Conservation (phyloP, 2,888 invertebrate genomes). For the Amorpha juglandis region DNA sequence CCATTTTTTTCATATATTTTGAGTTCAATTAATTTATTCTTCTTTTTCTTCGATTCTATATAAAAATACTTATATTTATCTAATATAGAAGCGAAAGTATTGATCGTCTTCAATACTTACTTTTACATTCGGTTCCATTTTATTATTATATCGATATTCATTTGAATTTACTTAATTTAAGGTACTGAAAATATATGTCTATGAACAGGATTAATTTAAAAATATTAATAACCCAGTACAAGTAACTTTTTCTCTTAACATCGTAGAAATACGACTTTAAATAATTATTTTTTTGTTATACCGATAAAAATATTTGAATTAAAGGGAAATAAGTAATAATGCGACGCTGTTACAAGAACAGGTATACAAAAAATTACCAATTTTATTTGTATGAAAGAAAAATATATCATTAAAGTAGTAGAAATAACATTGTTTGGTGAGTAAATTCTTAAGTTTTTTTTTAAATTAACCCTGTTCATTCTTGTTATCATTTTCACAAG, state of each 20-base stretch:
- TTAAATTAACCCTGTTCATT: background rate
- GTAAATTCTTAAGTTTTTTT: too few species aligned
- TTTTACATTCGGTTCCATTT: background rate
- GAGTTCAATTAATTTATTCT: constrained; percentile 24
- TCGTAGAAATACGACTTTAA: too few species aligned
- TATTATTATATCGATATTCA: background rate
- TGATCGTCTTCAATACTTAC: background rate
- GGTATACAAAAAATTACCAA: too few species aligned
- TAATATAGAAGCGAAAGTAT: background rate
- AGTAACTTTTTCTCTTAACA: too few species aligned
- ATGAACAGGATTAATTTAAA: background rate
- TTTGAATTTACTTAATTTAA: background rate
- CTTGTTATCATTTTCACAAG: background rate
- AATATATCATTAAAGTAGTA: too few species aligned
- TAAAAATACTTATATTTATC: background rate
- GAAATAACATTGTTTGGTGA: too few species aligned
- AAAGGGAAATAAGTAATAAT: too few species aligned
- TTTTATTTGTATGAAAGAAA: too few species aligned
- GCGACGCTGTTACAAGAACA: too few species aligned
- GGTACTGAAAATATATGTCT: background rate
- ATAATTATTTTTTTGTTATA: too few species aligned
- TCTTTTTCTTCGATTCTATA: background rate
- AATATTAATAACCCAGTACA: too few species aligned
- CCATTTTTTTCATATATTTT: background rate
- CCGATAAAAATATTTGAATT: too few species aligned